Percentiles rank a stretch among this genome's conserved stretches.
phyloP scores from a whole-genome alignment of 2,888 invertebrate species.

The Chloromyia formosa region DNA sequence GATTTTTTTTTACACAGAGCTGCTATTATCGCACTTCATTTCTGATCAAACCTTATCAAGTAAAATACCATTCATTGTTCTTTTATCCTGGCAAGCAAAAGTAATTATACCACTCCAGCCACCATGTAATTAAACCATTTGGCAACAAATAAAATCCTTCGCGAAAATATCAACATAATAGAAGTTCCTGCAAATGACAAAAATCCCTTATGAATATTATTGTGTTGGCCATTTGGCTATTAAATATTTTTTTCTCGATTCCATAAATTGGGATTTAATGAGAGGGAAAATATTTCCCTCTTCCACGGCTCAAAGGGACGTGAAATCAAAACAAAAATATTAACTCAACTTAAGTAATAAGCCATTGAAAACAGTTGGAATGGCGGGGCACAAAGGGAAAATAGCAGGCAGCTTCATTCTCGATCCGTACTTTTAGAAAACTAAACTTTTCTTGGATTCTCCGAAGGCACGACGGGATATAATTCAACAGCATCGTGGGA shows the following conservation, averaged over 20 bases:
- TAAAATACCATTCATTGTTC: no score
- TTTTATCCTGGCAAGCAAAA: no score
- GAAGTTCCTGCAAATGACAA: slow-evolving; percentile 6
- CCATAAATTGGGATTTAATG: slow-evolving; percentile 44
- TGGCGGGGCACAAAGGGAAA: slow-evolving; percentile 24
- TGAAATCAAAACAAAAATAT: slow-evolving; percentile 47
- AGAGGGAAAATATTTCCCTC: slow-evolving; percentile 44
- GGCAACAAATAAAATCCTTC: neutral
- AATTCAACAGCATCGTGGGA: slow-evolving; percentile 35
- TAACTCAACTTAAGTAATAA: slow-evolving; percentile 39
- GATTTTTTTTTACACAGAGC: no score
- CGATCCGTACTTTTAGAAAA: slow-evolving; percentile 9
- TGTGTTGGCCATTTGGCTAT: slow-evolving; percentile 19
- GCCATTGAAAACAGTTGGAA: slow-evolving; percentile 29
- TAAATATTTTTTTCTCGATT: slow-evolving; percentile 2
- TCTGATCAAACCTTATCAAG: no score
- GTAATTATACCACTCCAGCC: no score
- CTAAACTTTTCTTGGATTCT: slow-evolving; percentile 33
- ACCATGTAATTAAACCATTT: slow-evolving; percentile 14
- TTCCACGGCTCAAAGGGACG: slow-evolving; percentile 44
- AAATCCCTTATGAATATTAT: slow-evolving; percentile 31
- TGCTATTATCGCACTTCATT: no score
- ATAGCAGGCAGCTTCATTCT: no score
- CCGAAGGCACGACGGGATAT: slow-evolving; percentile 27
- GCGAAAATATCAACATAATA: slow-evolving; percentile 9